Evolutionary conservation across 2,888 invertebrate species (phyloP).

Genomic region (Phasia obesa): DNA sequence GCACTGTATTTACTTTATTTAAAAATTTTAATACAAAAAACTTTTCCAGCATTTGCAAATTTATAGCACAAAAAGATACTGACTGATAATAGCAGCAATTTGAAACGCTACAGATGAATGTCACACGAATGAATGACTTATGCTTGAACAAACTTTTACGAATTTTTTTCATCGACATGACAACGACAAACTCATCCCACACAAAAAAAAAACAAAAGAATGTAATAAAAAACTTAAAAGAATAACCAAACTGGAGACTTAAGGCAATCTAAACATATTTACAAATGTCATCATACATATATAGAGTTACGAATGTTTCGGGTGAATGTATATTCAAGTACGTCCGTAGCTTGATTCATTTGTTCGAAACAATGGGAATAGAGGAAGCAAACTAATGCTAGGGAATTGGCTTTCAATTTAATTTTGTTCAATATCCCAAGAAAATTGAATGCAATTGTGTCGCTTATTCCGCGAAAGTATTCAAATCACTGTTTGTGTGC

Average conservation of each 20-base stretch:
- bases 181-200: slow-evolving; percentile 42
- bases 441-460: slow-evolving; percentile 61
- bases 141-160: slow-evolving; percentile 60
- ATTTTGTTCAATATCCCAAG: slow-evolving; percentile 48
- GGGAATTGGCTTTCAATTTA: slow-evolving; percentile 61
- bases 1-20: not conserved
- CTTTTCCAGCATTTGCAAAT: slow-evolving; percentile 8
- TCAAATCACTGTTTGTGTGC: slow-evolving; percentile 33
- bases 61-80: slow-evolving; percentile 5
- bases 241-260: not conserved
- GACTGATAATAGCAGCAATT: slow-evolving; percentile 62
- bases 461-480: slow-evolving; percentile 52
- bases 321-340: not conserved
- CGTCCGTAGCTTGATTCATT: not conserved
- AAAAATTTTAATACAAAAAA: slow-evolving; percentile 6
- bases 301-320: not conserved
- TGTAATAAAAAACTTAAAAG: not conserved
- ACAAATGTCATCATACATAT: not conserved
- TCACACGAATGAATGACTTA: slow-evolving; percentile 57
- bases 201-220: slow-evolving; percentile 28
- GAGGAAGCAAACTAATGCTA: slow-evolving; percentile 29
- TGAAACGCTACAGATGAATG: slow-evolving; percentile 67
- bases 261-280: no score
- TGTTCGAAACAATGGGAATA: not conserved
- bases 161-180: slow-evolving; percentile 21